A percentile compares a stretch with the other conserved stretches of the same genome.
Evolutionary conservation across 1,140 invertebrate genomes (phyloP).

Genomic region (Sogatella furcifera): DNA sequence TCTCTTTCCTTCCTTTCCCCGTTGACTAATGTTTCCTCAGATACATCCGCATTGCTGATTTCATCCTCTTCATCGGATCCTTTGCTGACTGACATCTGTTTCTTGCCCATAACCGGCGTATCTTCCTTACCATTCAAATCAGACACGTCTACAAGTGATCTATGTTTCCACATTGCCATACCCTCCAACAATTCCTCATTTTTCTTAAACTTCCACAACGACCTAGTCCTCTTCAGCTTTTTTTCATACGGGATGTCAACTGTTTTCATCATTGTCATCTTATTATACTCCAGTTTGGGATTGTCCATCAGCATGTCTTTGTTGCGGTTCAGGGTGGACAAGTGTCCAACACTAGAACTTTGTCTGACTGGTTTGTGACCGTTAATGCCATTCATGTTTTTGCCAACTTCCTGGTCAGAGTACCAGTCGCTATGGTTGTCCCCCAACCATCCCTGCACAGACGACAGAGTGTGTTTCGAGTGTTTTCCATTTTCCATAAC

Average conservation of each 20-base stretch:
- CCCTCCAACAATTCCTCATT: constrained; percentile 62
- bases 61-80: constrained; percentile 28
- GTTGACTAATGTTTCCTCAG: constrained; percentile 26
- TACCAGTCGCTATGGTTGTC: constrained; percentile 27
- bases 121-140: constrained; percentile 24
- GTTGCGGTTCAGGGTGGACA: constrained; percentile 16
- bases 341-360: constrained; percentile 22
- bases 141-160: constrained; percentile 63
- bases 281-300: constrained; percentile 36
- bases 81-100: constrained; percentile 33
- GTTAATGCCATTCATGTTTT: constrained; percentile 12
- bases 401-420: constrained; percentile 20
- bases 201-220: constrained; percentile 64
- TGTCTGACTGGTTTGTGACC: constrained; percentile 17
- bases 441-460: constrained; percentile 38
- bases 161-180: constrained; percentile 74
- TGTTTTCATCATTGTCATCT: constrained; percentile 26
- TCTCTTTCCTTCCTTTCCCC: constrained; percentile 14
- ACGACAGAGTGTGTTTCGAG: constrained; percentile 18
- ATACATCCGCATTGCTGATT: constrained; percentile 29
- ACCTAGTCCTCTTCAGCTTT: constrained; percentile 64
- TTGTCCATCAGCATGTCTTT: constrained; percentile 27
- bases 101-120: constrained; percentile 34
- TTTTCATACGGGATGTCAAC: constrained; percentile 23
- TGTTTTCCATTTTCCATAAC: constrained; percentile 10